phyloP scores from a whole-genome alignment of 2,797 vertebrate genomes.

The Carcharodon carcharias region DNA sequence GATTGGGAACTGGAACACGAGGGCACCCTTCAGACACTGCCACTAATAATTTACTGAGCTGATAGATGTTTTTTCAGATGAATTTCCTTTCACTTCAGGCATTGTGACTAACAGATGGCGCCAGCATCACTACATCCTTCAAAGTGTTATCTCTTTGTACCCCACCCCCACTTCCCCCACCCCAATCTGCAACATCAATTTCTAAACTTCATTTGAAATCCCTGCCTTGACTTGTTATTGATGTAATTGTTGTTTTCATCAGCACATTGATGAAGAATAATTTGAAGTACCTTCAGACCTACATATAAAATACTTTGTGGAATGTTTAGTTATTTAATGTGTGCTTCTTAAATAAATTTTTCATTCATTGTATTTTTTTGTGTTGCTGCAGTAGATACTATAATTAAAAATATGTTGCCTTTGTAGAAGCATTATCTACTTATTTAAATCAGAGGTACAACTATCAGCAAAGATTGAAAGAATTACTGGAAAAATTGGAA shows the following conservation, averaged over 20 bases:
- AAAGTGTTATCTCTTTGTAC: background rate
- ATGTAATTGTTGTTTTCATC: background rate
- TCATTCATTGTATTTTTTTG: background rate
- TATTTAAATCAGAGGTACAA: background rate
- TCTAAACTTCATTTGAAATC: background rate
- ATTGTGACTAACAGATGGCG: constrained; percentile 22
- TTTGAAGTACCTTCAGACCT: background rate
- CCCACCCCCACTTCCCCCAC: background rate
- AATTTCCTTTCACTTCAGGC: constrained; percentile 35
- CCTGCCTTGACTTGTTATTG: constrained; percentile 14
- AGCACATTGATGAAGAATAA: background rate
- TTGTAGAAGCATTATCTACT: background rate
- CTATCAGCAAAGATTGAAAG: background rate
- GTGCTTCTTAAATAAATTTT: background rate
- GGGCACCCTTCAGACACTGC: background rate
- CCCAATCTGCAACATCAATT: background rate
- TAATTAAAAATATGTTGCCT: background rate
- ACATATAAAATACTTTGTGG: background rate
- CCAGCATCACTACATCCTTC: constrained; percentile 18
- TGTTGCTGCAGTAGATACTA: background rate
- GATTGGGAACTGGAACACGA: background rate
- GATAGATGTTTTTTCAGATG: background rate
- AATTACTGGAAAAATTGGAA: background rate
- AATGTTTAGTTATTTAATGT: background rate
- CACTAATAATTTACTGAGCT: constrained; percentile 8